These are phyloP conservation scores for Myoxocephalus aenaeus DNA, from an alignment of 2,797 vertebrate genomes.

Conservation along the genomic window DNA sequence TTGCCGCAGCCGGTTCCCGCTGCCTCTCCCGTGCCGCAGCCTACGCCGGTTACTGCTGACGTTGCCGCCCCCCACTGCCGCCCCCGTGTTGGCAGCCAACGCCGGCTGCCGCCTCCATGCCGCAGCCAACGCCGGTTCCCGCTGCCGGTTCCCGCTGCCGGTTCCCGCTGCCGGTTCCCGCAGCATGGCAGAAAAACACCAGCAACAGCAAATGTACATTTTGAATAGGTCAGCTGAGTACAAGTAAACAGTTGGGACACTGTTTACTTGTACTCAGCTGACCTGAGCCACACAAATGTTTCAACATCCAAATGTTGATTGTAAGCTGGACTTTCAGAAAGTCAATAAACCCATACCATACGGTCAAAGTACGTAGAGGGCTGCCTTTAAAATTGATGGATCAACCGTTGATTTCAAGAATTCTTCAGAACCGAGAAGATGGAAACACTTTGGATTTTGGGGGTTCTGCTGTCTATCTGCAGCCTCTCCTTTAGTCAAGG, in stretches of 20 bases:
- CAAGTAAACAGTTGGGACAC: neutral
- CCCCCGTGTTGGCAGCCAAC: too few relatives aligned
- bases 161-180: too few relatives aligned
- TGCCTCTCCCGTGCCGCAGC: too few relatives aligned
- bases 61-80: too few relatives aligned
- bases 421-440: constrained; percentile 36
- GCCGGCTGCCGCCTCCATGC: too few relatives aligned
- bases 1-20: too few relatives aligned
- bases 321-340: neutral
- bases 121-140: too few relatives aligned
- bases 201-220: neutral
- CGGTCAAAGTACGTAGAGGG: neutral
- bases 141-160: too few relatives aligned
- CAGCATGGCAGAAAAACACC: neutral
- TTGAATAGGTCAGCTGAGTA: neutral
- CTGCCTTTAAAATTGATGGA: neutral
- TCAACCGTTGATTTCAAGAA: neutral
- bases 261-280: too few relatives aligned
- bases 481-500: constrained; percentile 54
- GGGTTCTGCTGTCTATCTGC: constrained; percentile 52
- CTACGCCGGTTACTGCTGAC: too few relatives aligned
- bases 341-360: neutral
- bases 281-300: too few relatives aligned
- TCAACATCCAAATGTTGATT: neutral
- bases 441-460: constrained; percentile 15